Conservation (phyloP, 2,797 vertebrate genomes). For the Aotus griseimembra region DNA sequence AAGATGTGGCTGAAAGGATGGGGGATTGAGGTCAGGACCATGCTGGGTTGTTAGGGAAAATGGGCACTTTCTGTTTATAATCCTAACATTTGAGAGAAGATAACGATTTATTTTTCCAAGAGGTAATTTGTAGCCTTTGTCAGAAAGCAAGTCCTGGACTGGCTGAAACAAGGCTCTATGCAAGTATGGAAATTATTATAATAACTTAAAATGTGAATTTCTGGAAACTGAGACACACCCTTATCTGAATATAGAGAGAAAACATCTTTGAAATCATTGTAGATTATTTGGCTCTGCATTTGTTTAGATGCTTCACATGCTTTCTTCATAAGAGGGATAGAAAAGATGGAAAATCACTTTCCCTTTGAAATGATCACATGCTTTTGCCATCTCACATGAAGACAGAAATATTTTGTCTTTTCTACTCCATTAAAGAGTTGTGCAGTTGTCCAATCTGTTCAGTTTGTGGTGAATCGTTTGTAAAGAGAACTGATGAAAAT, state of each 20-base stretch:
- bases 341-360: not conserved
- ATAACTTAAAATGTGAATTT: not conserved
- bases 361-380: not conserved
- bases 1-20: not conserved
- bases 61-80: not conserved
- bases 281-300: not conserved
- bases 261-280: not conserved
- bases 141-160: not conserved
- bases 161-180: not conserved
- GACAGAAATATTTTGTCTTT: conserved; percentile 1
- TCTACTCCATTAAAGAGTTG: not conserved
- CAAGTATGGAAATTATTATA: not conserved
- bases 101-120: not conserved
- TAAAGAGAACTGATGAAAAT: not conserved
- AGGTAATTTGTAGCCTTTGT: not conserved
- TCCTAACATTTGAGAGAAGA: not conserved
- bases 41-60: not conserved
- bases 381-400: not conserved
- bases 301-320: not conserved
- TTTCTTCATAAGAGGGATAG: not conserved
- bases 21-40: not conserved
- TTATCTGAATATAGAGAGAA: not conserved
- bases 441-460: not conserved
- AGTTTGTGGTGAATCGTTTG: not conserved
- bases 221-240: not conserved